Evolutionary conservation across 2,113 vertebrate genomes (phyloP), one percentile per base, ranked within the genome.

Genomic region (Connochaetes taurinus): DNA sequence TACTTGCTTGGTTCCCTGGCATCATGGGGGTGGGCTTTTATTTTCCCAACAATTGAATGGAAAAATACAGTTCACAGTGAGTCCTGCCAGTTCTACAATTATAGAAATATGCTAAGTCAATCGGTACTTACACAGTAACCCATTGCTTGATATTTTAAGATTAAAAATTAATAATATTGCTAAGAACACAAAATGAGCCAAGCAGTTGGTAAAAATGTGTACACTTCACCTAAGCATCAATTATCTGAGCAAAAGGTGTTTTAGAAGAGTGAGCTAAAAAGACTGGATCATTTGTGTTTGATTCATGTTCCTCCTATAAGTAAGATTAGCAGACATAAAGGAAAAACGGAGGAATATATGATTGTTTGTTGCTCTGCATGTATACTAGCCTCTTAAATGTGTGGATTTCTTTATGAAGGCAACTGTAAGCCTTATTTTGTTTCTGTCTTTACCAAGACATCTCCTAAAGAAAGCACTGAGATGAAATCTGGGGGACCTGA

Each of bases 111-210:
- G 96, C 97, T 97, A 97, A 96, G 97, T 96, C 98, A 97, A 40
- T 93, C 6, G 0, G 1, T 98, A 92, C 98, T 95, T 89, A 95
- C 47, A 97, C 80, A 98, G 94, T 98, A 98, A 86, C 76, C 95
- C 52, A 87, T 90, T 86, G 4, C 90, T 98, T 98, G 89, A 96
- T 71, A 17, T 90, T 98, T 95, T 98, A 92, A 96, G 83, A 97
- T 97, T 96, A 94, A 98, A 98, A 94, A 91, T 98, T 98, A 98
- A 96, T 97, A 91, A 84, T 94, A 90, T 76, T 87, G 33, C 89
- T 95, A 91, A 95, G 98, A 98, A 98, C 97, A 95, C 96, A 98
- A 91, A 97, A 91, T 97, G 64, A 94, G 71, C 91, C 58, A 0
- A 8, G 86, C 95, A 98, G 80, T 95, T 98, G 93, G 36, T 96